phyloP scores from a whole-genome alignment of 2,113 vertebrate genomes.

The Pundamilia nyererei region DNA sequence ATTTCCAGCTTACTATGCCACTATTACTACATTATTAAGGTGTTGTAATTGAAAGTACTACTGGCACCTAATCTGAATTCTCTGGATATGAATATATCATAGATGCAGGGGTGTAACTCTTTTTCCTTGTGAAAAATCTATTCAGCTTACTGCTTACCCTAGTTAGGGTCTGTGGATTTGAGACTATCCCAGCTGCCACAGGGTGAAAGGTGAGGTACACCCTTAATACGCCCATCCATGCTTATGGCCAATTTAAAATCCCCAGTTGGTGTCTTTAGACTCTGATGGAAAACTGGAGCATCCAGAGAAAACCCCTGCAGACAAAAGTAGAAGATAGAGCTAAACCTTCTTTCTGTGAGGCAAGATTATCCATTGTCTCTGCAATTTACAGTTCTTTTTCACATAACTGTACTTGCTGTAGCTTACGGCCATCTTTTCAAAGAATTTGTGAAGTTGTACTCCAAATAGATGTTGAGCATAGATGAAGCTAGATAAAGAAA shows the following conservation, averaged over 20 bases:
- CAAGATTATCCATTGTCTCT: background rate
- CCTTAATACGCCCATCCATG: background rate
- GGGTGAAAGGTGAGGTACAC: background rate
- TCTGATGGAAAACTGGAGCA: background rate
- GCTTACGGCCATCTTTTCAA: rapidly evolving
- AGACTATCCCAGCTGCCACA: background rate
- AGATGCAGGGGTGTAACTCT: background rate
- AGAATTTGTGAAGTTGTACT: background rate
- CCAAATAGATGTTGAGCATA: background rate
- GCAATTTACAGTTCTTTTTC: background rate
- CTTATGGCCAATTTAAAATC: background rate
- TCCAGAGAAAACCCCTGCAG: background rate
- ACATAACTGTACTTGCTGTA: background rate
- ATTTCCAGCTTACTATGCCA: background rate
- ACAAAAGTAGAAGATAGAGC: background rate
- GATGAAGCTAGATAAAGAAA: background rate
- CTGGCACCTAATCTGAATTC: background rate
- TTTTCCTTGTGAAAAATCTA: background rate
- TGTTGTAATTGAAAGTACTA: background rate
- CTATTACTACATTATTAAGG: background rate
- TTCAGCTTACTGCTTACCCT: background rate
- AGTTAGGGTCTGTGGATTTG: background rate
- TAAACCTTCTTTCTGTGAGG: background rate
- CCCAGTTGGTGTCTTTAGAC: rapidly evolving
- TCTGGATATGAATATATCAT: background rate